These are phyloP conservation scores for Macrophya annulata DNA, from an alignment of 2,888 invertebrate genomes.

Conservation along the genomic window DNA sequence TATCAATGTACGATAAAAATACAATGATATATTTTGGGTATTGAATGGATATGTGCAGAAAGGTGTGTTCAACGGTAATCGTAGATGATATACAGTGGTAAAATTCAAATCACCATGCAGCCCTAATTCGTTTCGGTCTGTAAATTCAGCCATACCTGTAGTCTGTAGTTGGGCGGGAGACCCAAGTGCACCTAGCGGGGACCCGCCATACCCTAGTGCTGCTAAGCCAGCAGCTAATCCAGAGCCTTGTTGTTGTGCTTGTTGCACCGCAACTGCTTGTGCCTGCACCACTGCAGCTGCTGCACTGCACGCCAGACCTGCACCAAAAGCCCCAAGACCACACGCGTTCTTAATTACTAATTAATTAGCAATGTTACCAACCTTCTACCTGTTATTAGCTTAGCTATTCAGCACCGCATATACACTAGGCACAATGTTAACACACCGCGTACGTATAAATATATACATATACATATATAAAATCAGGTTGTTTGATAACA, in stretches of 20 bases:
- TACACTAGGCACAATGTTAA: conserved; percentile 44
- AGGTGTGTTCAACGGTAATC: neutral
- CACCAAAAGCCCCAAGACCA: conserved; percentile 77
- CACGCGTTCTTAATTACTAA: conserved; percentile 65
- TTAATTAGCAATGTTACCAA: conserved; percentile 53
- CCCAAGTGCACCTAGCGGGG: conserved; percentile 78
- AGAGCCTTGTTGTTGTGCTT: conserved; percentile 78
- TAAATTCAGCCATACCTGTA: conserved; percentile 73
- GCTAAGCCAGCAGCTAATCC: conserved; percentile 78
- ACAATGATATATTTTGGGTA: conserved; percentile 38
- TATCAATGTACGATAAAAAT: conserved; percentile 51
- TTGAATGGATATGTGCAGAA: conserved; percentile 48
- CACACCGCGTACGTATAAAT: conserved; percentile 23
- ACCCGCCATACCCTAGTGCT: conserved; percentile 78
- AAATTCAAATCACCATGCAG: conserved; percentile 53
- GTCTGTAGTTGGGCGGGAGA: conserved; percentile 78
- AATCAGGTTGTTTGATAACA: conserved; percentile 5
- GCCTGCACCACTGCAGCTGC: conserved; percentile 78
- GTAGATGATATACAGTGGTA: conserved; percentile 55
- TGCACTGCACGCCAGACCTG: conserved; percentile 84
- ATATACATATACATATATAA: conserved; percentile 25
- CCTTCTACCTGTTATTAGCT: conserved; percentile 53
- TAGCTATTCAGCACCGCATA: conserved; percentile 45
- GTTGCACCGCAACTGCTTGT: conserved; percentile 78
- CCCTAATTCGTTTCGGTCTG: conserved; percentile 47